Conservation (phyloP, 2,888 invertebrate species). For the Altica lythri region DNA sequence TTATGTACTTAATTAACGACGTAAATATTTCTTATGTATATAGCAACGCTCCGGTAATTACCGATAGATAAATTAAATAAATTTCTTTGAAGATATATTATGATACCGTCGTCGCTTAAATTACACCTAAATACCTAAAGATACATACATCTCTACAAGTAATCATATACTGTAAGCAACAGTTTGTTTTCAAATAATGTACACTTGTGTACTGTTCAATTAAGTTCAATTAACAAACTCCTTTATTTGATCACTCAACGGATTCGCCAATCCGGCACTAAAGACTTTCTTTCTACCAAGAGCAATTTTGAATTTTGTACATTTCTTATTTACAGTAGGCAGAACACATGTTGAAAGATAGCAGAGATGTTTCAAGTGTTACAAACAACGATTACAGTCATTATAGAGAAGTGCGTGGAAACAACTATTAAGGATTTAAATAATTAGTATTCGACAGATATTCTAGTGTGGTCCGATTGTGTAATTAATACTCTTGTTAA, state of each 20-base stretch:
- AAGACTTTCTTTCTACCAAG: background rate
- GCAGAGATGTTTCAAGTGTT: slow-evolving; percentile 15
- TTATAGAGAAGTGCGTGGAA: slow-evolving; percentile 7
- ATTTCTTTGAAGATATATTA: too few relatives aligned
- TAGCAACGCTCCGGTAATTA: too few relatives aligned
- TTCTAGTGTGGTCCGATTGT: slow-evolving; percentile 8
- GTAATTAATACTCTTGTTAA: slow-evolving; percentile 17
- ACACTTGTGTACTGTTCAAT: too few relatives aligned
- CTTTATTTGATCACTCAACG: slow-evolving; percentile 3
- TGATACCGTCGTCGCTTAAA: too few relatives aligned
- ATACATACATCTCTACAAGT: too few relatives aligned
- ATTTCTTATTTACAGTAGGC: slow-evolving; percentile 3
- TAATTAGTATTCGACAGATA: background rate
- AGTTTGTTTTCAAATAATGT: too few relatives aligned
- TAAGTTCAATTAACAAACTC: too few relatives aligned
- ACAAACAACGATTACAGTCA: slow-evolving; percentile 10
- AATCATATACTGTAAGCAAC: too few relatives aligned
- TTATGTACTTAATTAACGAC: too few relatives aligned
- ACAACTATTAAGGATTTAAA: background rate
- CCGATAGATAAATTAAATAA: too few relatives aligned
- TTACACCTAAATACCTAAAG: too few relatives aligned
- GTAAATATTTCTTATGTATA: too few relatives aligned
- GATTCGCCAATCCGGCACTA: slow-evolving; percentile 7
- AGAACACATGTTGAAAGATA: background rate
- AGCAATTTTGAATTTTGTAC: slow-evolving; percentile 6